Conservation (phyloP, 1,140 invertebrate genomes). For the Callitettix versicolor region DNA sequence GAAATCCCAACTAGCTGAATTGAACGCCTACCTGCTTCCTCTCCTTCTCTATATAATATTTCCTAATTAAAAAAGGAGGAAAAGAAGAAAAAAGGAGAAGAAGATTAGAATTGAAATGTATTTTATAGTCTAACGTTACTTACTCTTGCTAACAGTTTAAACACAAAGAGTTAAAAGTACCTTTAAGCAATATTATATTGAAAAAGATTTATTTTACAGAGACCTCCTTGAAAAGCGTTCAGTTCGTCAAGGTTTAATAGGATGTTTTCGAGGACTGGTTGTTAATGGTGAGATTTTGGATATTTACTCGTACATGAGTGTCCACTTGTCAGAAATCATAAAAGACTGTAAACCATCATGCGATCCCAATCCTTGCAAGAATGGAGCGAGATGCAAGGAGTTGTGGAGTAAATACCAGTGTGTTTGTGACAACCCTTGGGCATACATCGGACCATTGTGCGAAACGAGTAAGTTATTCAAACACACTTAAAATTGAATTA, state of each 20-base stretch:
- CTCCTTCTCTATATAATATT: no score
- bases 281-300: conserved; percentile 84
- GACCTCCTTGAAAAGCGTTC: conserved; percentile 64
- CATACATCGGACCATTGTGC: conserved; percentile 78
- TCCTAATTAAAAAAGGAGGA: no score
- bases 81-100: no score
- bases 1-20: no score
- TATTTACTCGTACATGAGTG: conserved; percentile 88
- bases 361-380: conserved; percentile 85
- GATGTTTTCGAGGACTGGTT: conserved; percentile 82
- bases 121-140: no score
- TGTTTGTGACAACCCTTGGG: conserved; percentile 80
- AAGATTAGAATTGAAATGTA: no score
- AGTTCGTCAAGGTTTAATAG: conserved; percentile 78
- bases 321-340: conserved; percentile 79
- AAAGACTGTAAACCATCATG: conserved; percentile 88
- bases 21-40: no score
- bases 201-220: conserved; percentile 45
- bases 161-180: no score
- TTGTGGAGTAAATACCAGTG: conserved; percentile 87
- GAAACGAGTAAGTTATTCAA: conserved; percentile 74
- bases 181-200: no score
- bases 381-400: conserved; percentile 81
- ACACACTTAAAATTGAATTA: no score
- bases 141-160: no score